phyloP scores from a whole-genome alignment of 2,113 vertebrate genomes.

The Lepus timidus region DNA sequence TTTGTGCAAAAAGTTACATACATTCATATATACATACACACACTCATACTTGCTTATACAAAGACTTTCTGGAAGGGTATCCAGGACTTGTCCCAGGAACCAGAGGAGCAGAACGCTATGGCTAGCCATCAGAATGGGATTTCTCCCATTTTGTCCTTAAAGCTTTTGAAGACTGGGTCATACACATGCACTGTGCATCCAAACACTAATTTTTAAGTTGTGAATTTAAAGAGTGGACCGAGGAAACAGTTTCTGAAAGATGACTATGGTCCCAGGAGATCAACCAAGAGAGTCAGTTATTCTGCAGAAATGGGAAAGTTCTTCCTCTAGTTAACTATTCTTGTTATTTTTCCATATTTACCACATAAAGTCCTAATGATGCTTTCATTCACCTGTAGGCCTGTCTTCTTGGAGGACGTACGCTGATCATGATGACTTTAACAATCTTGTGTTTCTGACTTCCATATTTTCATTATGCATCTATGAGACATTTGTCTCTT shows the following conservation, averaged over 20 bases:
- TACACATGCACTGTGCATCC: background rate
- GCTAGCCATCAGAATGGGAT: background rate
- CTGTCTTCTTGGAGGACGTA: conserved; percentile 20
- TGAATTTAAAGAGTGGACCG: background rate
- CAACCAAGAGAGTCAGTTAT: background rate
- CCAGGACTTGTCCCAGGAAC: background rate
- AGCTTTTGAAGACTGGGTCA: background rate
- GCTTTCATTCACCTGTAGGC: background rate
- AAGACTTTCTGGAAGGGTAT: background rate
- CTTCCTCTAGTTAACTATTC: conserved; percentile 15
- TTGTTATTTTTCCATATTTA: conserved; percentile 38
- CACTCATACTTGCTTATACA: no score
- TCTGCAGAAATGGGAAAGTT: background rate
- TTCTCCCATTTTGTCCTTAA: background rate
- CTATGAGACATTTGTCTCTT: background rate
- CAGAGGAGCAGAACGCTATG: background rate
- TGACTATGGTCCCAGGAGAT: background rate
- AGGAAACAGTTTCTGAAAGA: conserved; percentile 16
- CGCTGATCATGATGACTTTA: background rate
- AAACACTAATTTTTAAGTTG: background rate
- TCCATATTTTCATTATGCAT: conserved; percentile 34
- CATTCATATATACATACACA: background rate
- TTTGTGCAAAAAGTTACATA: background rate
- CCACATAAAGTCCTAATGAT: background rate
- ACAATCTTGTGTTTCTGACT: conserved; percentile 47